Conservation (phyloP, 2,113 vertebrate species). For the Heterochromis multidens region DNA sequence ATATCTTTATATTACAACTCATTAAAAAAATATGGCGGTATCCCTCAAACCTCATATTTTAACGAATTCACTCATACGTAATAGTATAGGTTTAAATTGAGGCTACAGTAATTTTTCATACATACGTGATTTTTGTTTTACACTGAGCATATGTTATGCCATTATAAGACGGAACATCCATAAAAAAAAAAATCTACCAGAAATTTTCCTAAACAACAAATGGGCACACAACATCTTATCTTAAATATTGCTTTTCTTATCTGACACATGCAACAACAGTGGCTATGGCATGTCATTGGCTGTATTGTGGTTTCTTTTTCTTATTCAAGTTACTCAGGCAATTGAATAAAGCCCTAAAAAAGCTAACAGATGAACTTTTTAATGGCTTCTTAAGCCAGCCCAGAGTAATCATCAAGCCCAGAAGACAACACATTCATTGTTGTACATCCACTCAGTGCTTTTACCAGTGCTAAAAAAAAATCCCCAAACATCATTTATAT, state of each 20-base stretch:
- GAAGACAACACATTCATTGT: slow-evolving; percentile 8
- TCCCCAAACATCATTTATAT: slow-evolving; percentile 1
- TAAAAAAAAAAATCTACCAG: neutral
- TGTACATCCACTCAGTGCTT: neutral
- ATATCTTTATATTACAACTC: neutral
- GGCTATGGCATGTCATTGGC: neutral
- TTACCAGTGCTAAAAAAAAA: slow-evolving; percentile 23
- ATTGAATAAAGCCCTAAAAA: slow-evolving; percentile 7
- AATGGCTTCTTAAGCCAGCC: neutral
- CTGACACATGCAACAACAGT: slow-evolving; percentile 10
- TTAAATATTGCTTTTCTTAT: neutral
- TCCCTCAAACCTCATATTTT: neutral
- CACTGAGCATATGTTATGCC: neutral
- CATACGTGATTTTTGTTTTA: neutral
- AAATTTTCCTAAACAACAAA: neutral
- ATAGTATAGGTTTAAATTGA: neutral
- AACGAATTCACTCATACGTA: neutral
- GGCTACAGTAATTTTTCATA: neutral
- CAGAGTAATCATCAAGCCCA: neutral
- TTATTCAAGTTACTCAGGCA: slow-evolving; percentile 54
- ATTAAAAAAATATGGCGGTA: neutral
- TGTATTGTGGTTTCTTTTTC: neutral
- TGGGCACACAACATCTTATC: neutral
- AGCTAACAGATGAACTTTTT: neutral
- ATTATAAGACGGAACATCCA: neutral